Evolutionary conservation across 2,888 invertebrate species (phyloP).

Genomic region (Ennomos quercinarius): DNA sequence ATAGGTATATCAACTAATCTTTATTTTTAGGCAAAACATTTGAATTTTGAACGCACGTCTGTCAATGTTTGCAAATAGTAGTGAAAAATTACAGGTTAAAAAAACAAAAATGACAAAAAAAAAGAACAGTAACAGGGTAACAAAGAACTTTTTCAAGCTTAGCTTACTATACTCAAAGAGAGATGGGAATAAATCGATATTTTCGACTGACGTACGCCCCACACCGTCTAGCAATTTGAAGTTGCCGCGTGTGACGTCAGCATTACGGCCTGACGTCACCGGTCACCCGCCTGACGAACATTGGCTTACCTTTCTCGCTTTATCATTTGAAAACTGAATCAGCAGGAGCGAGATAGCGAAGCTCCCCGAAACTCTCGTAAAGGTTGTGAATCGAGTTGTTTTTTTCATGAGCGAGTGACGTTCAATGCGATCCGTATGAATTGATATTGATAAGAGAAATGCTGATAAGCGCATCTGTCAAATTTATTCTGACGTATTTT

Average conservation of each 20-base stretch:
- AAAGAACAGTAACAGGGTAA: conserved; percentile 1
- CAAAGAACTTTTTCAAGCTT: background rate
- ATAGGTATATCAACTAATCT: no score
- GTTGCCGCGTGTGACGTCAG: conserved; percentile 84
- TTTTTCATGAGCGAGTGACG: conserved; percentile 67
- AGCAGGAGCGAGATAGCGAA: conserved; percentile 59
- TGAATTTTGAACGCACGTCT: no score
- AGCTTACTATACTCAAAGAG: conserved; percentile 17
- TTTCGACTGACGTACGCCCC: conserved; percentile 68
- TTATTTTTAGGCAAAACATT: no score
- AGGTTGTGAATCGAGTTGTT: conserved; percentile 79
- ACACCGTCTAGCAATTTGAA: conserved; percentile 71
- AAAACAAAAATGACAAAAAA: background rate
- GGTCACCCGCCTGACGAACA: conserved; percentile 49
- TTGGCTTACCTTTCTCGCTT: conserved; percentile 55
- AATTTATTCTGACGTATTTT: conserved; percentile 40
- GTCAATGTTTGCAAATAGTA: no score
- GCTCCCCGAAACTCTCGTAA: conserved; percentile 62
- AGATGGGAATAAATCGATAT: conserved; percentile 68
- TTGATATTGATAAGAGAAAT: conserved; percentile 73
- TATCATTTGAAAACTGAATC: conserved; percentile 58
- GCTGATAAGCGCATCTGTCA: conserved; percentile 60
- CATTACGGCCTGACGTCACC: conserved; percentile 69
- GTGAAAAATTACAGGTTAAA: no score
- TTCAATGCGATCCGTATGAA: conserved; percentile 62